Conservation (phyloP, 2,888 invertebrate genomes). For the Orthosia incerta region DNA sequence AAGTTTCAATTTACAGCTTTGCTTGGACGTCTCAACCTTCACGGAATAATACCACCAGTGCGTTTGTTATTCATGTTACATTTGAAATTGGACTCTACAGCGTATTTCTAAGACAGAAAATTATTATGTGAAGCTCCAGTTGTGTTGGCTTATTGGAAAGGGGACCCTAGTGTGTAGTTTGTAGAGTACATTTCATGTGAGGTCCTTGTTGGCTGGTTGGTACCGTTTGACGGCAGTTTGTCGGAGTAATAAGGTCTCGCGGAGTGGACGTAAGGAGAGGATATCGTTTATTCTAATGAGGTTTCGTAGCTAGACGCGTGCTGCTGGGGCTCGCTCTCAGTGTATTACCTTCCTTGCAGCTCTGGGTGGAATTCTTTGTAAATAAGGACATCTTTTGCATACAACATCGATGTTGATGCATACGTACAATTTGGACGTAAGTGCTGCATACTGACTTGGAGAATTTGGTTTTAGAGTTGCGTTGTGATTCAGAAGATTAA, state of each 20-base stretch:
- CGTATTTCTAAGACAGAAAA: constrained; percentile 73
- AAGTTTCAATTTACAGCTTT: constrained; percentile 88
- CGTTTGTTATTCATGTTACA: constrained; percentile 78
- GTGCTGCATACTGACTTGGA: constrained; percentile 20
- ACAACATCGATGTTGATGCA: constrained; percentile 36
- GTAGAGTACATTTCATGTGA: constrained; percentile 73
- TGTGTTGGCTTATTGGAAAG: constrained; percentile 66
- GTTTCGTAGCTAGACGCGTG: constrained; percentile 80
- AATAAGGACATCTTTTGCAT: constrained; percentile 67
- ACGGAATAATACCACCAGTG: constrained; percentile 79
- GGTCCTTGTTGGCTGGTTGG: constrained; percentile 68
- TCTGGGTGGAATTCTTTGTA: constrained; percentile 67
- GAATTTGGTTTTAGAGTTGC: constrained; percentile 13
- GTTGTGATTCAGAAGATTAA: constrained; percentile 7
- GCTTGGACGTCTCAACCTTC: constrained; percentile 86
- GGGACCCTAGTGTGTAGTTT: constrained; percentile 66
- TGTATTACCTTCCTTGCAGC: constrained; percentile 71
- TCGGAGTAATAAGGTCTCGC: constrained; percentile 90
- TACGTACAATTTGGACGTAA: constrained; percentile 33
- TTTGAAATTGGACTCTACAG: constrained; percentile 77
- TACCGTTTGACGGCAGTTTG: constrained; percentile 90
- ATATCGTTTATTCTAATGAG: constrained; percentile 91
- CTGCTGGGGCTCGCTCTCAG: constrained; percentile 75
- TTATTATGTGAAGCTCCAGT: constrained; percentile 63
- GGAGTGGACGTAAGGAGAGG: constrained; percentile 90